A percentile compares a stretch with the other conserved stretches of the same genome.
Conservation (phyloP, 2,797 vertebrate genomes). For the Sebastes hopkinsi region DNA sequence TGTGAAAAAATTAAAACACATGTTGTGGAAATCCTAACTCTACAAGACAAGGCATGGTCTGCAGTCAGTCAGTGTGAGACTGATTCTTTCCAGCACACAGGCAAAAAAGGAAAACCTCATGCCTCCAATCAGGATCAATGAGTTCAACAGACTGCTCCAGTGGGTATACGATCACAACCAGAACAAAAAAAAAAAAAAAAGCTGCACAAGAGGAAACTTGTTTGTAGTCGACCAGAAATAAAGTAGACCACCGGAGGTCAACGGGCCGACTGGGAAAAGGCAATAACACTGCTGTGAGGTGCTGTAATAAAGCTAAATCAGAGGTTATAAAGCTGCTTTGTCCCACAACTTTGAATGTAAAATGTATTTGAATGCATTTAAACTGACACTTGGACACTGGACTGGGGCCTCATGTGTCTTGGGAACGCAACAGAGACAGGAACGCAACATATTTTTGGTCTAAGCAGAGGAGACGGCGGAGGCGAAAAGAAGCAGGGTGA, state of each 20-base stretch:
- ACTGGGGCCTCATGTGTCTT: neutral
- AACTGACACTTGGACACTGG: neutral
- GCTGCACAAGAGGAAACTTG: slow-evolving; percentile 16
- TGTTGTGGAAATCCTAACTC: neutral
- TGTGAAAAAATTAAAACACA: slow-evolving; percentile 1
- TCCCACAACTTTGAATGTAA: neutral
- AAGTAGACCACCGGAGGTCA: neutral
- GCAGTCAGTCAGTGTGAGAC: slow-evolving; percentile 23
- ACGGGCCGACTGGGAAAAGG: slow-evolving; percentile 10
- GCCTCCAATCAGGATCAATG: slow-evolving; percentile 39
- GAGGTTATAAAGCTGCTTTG: slow-evolving; percentile 25
- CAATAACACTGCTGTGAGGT: slow-evolving; percentile 17
- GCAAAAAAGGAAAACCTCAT: slow-evolving; percentile 38
- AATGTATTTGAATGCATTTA: neutral
- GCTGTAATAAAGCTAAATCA: slow-evolving; percentile 34
- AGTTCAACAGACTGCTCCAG: slow-evolving; percentile 33
- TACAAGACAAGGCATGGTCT: neutral
- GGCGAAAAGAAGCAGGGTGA: neutral
- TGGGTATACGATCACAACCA: slow-evolving; percentile 15
- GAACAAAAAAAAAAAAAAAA: slow-evolving; percentile 25
- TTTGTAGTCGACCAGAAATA: slow-evolving; percentile 20
- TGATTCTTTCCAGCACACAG: slow-evolving; percentile 46
- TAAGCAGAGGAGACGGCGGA: neutral
- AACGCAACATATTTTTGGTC: neutral
- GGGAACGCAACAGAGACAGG: slow-evolving; percentile 1